A percentile compares a stretch with the other conserved stretches of the same genome.
Conservation (phyloP, 23 tunicate species). For the Phallusia fumigata region DNA sequence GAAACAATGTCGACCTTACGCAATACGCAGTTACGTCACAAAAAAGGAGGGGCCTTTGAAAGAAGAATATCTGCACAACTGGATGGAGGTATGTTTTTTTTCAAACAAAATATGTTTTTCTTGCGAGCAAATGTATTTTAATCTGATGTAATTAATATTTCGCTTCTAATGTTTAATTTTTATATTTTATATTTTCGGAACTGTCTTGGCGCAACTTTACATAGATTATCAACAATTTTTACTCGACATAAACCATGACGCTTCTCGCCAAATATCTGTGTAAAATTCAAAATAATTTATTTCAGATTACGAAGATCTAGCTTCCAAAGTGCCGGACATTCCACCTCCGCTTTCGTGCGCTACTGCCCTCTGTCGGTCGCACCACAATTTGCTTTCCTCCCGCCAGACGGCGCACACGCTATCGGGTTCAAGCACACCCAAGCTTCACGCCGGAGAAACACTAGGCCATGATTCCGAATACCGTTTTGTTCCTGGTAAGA, state of each 20-base stretch:
- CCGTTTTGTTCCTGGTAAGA: constrained; percentile 47
- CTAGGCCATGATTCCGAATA: constrained; percentile 34
- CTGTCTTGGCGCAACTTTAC: no score
- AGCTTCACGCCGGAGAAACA: constrained; percentile 78
- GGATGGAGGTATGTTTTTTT: constrained; percentile 48
- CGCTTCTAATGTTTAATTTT: no score
- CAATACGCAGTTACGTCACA: constrained; percentile 70
- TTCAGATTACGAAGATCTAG: constrained; percentile 35
- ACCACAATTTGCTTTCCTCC: constrained; percentile 34
- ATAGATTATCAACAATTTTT: no score
- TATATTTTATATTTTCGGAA: no score
- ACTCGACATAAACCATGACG: no score
- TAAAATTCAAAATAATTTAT: not conserved
- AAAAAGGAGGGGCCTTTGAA: constrained; percentile 52
- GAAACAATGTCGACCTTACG: constrained; percentile 80
- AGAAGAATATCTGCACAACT: constrained; percentile 81
- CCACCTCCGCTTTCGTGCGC: constrained; percentile 44
- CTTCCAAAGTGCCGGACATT: constrained; percentile 17
- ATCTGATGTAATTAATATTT: no score
- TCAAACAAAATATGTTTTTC: no score
- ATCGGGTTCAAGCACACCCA: constrained; percentile 31
- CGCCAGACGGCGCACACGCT: constrained; percentile 36
- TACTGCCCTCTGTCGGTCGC: constrained; percentile 49
- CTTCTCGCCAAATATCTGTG: no score
- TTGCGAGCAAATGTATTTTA: no score